Conservation (phyloP, 2,797 vertebrate species). For the Anniella stebbinsi region DNA sequence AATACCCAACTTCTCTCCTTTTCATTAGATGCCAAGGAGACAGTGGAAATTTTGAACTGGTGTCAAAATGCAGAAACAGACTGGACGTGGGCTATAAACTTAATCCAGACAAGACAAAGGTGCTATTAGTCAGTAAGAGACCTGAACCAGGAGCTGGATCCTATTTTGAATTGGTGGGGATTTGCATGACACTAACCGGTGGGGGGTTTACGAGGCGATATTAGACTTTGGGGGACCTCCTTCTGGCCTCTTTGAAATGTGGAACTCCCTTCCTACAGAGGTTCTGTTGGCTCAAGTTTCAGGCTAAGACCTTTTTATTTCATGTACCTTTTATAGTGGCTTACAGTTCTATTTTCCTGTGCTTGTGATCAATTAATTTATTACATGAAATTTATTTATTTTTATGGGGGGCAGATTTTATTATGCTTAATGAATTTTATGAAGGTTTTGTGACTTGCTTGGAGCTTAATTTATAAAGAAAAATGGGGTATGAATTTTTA, state of each 20-base stretch:
- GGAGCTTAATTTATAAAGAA: background rate
- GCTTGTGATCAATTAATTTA: background rate
- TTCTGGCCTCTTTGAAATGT: too few relatives aligned
- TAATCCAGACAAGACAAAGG: background rate
- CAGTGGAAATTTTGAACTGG: too few relatives aligned
- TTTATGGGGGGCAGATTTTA: too few relatives aligned
- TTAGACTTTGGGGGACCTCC: too few relatives aligned
- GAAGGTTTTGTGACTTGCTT: background rate
- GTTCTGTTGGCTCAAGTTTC: background rate
- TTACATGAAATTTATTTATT: background rate
- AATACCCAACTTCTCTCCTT: background rate
- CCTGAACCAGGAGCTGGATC: background rate
- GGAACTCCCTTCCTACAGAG: too few relatives aligned
- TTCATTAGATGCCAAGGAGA: background rate
- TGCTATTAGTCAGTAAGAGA: background rate
- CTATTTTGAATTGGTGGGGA: too few relatives aligned
- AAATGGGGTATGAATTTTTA: background rate
- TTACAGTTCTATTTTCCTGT: background rate
- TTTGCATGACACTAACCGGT: too few relatives aligned
- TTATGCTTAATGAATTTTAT: background rate
- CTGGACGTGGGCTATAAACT: too few relatives aligned
- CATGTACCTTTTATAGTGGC: background rate
- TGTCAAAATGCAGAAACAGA: too few relatives aligned
- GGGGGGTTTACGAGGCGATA: too few relatives aligned
- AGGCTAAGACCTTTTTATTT: background rate